Base-by-base conservation (phyloP, 2,888 invertebrate species). In the Merodon equestris region DNA sequence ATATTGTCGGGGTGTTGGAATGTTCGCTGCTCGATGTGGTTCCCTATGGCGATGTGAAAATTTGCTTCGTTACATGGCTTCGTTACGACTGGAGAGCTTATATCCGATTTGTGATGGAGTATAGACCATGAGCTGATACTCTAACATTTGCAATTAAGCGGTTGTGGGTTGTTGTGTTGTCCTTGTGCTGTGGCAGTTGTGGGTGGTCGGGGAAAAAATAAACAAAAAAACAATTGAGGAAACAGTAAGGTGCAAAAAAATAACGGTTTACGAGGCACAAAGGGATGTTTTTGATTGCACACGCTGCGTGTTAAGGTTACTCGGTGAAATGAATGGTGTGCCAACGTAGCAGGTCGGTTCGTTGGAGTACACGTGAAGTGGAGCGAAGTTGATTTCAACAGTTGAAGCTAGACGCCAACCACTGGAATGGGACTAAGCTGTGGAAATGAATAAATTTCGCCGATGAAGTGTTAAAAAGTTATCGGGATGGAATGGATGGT, bases 251-350 rank as follows among this genome's bases (percentile, higher is more conserved):
- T 34, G 48, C 57, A 17, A 58, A 54, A 64, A 42, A 58, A 18
- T 15, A 60, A 47, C 27, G 14, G 38, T 56, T 56, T 47, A 48
- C 42, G 44, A 40, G 42, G 61, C 57, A 63, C 67, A 77, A 77
- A 77, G 51, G 73, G 57, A 73, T 77, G 63, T 68, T 77, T 77
- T 67, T 67, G 77, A 77, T 77, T 77, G 77, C 77, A 77, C 73
- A 73, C 67, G 61, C 57, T 72, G 72, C 77, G 77, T 77, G 77
- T 48, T 68, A 68, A 61, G 68, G 74, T 75, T 77, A 63, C 73
- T 73, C 67, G 61, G 67, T 7, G 7, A 27, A 27, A 27, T n/a
- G n/a, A n/a, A n/a, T n/a, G n/a, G n/a, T n/a, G n/a, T n/a, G n/a
- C n/a, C n/a, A n/a, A n/a, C n/a, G n/a, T n/a, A n/a, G n/a, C n/a